Evolutionary conservation across 2,113 vertebrate genomes (phyloP).

Genomic region (Proteles cristata): DNA sequence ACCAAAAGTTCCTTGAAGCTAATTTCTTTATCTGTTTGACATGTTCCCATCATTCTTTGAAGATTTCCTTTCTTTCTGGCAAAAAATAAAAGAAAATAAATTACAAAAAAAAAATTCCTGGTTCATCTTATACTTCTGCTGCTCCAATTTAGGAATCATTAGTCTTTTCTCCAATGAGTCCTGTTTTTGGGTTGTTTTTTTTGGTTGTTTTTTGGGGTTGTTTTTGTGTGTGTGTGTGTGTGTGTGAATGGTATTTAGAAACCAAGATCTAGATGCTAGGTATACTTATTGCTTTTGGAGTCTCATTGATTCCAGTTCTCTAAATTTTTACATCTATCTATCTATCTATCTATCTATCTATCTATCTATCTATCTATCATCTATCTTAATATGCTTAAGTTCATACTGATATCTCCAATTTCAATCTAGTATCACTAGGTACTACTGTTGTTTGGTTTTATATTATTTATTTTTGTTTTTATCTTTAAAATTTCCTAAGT

Average conservation of each 20-base stretch:
- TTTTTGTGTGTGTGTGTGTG: too few relatives aligned
- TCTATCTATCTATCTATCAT: too few relatives aligned
- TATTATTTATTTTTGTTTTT: not conserved
- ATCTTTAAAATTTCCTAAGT: not conserved
- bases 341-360: too few relatives aligned
- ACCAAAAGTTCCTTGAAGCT: not conserved
- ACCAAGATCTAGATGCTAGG: not conserved
- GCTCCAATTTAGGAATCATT: not conserved
- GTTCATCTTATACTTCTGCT: not conserved
- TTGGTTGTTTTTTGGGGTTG: not conserved
- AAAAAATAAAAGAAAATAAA: not conserved
- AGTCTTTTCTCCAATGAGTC: not conserved
- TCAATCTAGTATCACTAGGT: not conserved
- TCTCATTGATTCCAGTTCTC: not conserved
- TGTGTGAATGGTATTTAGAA: not conserved
- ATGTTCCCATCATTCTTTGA: not conserved
- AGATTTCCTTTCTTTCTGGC: not conserved
- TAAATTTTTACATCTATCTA: not conserved
- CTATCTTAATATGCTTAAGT: not conserved
- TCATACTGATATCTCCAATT: not conserved
- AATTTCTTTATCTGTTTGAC: not conserved
- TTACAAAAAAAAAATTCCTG: not conserved
- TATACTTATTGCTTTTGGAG: not conserved
- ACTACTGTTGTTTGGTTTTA: not conserved
- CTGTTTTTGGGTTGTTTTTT: too few relatives aligned